Evolutionary conservation across 2,113 vertebrate genomes (phyloP).

Genomic region (Salvelinus fontinalis): DNA sequence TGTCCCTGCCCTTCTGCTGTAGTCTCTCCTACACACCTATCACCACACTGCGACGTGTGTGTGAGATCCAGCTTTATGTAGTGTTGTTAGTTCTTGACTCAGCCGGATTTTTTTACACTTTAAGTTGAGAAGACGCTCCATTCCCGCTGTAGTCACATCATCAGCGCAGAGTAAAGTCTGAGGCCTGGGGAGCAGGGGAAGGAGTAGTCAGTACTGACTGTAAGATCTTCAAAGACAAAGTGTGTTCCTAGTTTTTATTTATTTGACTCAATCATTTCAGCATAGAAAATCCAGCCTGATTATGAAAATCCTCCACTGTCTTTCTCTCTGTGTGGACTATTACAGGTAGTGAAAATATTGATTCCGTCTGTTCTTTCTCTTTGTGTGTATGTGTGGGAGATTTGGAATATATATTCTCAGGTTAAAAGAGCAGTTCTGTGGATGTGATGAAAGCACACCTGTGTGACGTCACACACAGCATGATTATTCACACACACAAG

Average conservation of each 20-base stretch:
- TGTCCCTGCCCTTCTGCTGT: constrained; percentile 4
- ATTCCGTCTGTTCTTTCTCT: not conserved
- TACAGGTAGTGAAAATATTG: too few species aligned
- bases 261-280: too few species aligned
- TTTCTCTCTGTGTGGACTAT: not conserved
- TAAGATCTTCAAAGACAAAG: not conserved
- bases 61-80: not conserved
- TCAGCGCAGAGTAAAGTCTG: not conserved
- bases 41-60: not conserved
- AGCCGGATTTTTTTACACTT: constrained; percentile 7
- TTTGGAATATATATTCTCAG: constrained; percentile 53
- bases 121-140: not conserved
- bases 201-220: too few species aligned
- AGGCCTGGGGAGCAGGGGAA: not conserved
- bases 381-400: constrained; percentile 20
- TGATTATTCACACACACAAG: not conserved
- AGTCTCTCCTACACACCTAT: constrained; percentile 26
- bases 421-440: constrained; percentile 53
- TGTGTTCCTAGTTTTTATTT: too few species aligned
- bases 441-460: constrained; percentile 63
- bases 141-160: not conserved
- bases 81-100: not conserved
- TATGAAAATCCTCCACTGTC: not conserved
- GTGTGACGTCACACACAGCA: constrained; percentile 34
- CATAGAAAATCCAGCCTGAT: too few species aligned